A percentile compares a stretch with the other conserved stretches of the same genome.
Conservation (phyloP, 1,140 invertebrate species). For the Drosophila baimaii region DNA sequence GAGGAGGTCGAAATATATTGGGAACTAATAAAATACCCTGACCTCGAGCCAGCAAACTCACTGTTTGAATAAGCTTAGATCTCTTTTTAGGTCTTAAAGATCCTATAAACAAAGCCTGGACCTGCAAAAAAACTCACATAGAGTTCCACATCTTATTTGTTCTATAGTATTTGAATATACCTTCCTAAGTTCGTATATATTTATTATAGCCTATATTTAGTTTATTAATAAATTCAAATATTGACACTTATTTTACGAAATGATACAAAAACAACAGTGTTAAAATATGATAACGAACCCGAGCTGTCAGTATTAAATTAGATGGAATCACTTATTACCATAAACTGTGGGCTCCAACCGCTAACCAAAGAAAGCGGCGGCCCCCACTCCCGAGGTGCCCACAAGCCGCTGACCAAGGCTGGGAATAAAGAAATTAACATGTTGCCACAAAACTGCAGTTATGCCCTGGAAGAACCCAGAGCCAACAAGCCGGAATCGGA, state of each 20-base stretch:
- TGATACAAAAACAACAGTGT: conserved; percentile 3
- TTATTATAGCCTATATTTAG: not conserved
- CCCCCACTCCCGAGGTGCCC: conserved; percentile 5
- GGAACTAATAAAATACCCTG: too few species aligned
- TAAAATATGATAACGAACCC: conserved; percentile 12
- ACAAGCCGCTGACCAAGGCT: conserved; percentile 28
- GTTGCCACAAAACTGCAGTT: conserved; percentile 78
- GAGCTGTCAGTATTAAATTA: conserved; percentile 33
- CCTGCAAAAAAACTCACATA: too few species aligned
- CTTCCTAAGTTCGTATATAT: not conserved
- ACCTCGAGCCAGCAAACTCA: too few species aligned
- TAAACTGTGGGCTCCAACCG: not conserved
- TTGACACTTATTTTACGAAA: conserved; percentile 1
- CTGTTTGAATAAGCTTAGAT: too few species aligned
- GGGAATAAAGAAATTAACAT: conserved; percentile 79
- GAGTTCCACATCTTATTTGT: too few species aligned
- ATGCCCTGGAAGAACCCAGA: conserved; percentile 56
- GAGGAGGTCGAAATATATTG: too few species aligned
- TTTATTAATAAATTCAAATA: not conserved
- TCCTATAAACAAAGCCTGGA: too few species aligned
- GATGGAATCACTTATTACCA: conserved; percentile 29
- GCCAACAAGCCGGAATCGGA: conserved; percentile 40
- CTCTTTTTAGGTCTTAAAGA: too few species aligned
- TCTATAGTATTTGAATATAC: too few species aligned
- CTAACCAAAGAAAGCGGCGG: conserved; percentile 38